Conservation (phyloP, 1,140 invertebrate genomes). For the Cyclargus thomasi region DNA sequence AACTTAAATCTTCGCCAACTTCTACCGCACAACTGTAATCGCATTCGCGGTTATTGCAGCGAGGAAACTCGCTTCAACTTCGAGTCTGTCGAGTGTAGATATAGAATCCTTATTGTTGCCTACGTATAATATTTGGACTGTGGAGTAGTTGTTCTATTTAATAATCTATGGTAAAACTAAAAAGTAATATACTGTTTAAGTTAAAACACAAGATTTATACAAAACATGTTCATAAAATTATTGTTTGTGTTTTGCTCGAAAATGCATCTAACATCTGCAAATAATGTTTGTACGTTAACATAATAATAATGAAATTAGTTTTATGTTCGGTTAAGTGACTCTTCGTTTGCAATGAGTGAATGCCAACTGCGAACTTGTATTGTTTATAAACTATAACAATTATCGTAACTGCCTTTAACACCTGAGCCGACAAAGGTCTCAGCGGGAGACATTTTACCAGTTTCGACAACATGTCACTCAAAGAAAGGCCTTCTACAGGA, state of each 20-base stretch:
- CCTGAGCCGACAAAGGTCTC: slow-evolving; percentile 2
- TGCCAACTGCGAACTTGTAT: slow-evolving; percentile 19
- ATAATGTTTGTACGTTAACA: too few relatives aligned
- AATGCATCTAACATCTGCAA: too few relatives aligned
- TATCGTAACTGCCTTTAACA: neutral
- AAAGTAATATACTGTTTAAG: too few relatives aligned
- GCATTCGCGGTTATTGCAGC: slow-evolving; percentile 37
- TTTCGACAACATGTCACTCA: slow-evolving; percentile 24
- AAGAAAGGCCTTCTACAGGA: slow-evolving; percentile 43
- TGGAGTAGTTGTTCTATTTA: too few relatives aligned
- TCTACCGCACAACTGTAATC: slow-evolving; percentile 44
- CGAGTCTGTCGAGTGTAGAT: too few relatives aligned
- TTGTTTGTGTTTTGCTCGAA: too few relatives aligned
- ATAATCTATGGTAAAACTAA: too few relatives aligned
- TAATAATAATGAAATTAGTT: neutral
- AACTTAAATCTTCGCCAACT: slow-evolving; percentile 71
- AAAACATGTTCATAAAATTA: too few relatives aligned
- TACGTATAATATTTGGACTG: too few relatives aligned
- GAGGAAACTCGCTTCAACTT: slow-evolving; percentile 2
- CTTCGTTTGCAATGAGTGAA: neutral
- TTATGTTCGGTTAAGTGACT: neutral
- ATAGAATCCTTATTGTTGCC: neutral
- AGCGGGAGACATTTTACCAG: slow-evolving; percentile 4
- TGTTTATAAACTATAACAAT: slow-evolving; percentile 44
- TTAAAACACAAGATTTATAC: too few relatives aligned